phyloP scores from a whole-genome alignment of 2,113 vertebrate genomes.

The Pithys albifrons region DNA sequence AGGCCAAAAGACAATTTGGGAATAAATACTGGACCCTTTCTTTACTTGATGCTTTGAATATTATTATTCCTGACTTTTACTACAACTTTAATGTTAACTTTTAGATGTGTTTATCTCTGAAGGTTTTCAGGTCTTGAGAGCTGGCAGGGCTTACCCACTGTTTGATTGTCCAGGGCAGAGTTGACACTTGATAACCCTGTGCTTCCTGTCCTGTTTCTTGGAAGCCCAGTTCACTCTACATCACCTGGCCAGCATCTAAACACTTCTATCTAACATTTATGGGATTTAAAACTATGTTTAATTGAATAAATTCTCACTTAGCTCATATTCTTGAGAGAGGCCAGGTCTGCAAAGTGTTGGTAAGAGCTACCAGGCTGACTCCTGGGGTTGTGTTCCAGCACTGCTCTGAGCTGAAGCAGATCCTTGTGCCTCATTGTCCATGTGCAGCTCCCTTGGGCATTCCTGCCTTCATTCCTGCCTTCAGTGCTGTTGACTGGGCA shows the following conservation, averaged over 20 bases:
- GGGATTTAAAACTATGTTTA: not conserved
- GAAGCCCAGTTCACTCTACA: not conserved
- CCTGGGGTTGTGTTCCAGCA: too few relatives aligned
- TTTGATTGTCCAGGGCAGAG: not conserved
- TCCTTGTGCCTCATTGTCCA: too few relatives aligned
- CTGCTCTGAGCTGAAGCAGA: too few relatives aligned
- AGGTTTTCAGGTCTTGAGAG: not conserved
- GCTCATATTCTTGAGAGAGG: not conserved
- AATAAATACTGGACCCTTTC: not conserved
- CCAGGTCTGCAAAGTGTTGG: not conserved
- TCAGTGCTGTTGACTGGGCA: not conserved
- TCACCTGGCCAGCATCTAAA: not conserved
- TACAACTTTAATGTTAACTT: not conserved
- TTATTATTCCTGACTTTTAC: not conserved
- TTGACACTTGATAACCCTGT: not conserved
- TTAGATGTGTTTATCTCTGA: not conserved
- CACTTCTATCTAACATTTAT: not conserved
- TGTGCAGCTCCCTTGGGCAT: too few relatives aligned
- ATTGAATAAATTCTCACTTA: not conserved
- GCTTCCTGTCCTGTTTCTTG: not conserved
- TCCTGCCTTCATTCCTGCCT: too few relatives aligned
- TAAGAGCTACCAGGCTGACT: not conserved
- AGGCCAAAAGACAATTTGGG: not conserved
- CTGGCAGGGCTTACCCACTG: not conserved
- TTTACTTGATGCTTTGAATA: not conserved